A percentile compares a stretch with the other conserved stretches of the same genome.
These are phyloP conservation scores for Gopherus flavomarginatus DNA, from an alignment of 2,113 vertebrate genomes.

Conservation along the genomic window DNA sequence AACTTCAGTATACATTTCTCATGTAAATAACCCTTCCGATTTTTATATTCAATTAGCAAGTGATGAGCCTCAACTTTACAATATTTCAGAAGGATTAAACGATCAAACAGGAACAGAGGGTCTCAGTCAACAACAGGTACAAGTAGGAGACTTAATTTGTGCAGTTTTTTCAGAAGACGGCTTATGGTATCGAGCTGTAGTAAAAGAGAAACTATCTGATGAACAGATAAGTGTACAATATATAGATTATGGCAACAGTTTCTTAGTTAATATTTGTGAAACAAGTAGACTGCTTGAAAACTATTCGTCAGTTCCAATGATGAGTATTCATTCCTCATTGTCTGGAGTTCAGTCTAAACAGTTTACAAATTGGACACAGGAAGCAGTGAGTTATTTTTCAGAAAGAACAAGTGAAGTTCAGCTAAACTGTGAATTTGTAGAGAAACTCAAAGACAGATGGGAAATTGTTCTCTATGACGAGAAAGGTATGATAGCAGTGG, in stretches of 20 bases:
- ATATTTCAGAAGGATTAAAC: slow-evolving; percentile 86
- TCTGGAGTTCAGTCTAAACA: slow-evolving; percentile 47
- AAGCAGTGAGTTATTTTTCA: slow-evolving; percentile 76
- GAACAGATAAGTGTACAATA: slow-evolving; percentile 82
- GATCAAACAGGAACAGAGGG: slow-evolving; percentile 12
- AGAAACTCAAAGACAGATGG: slow-evolving; percentile 82
- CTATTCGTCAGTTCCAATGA: slow-evolving; percentile 73
- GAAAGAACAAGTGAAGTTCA: slow-evolving; percentile 74
- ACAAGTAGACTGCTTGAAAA: slow-evolving; percentile 71
- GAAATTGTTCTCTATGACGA: slow-evolving; percentile 84
- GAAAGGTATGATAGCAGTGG: slow-evolving; percentile 74
- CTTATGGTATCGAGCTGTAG: slow-evolving; percentile 88
- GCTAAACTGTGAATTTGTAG: slow-evolving; percentile 85
- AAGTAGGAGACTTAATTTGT: slow-evolving; percentile 84
- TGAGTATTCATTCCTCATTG: slow-evolving; percentile 87
- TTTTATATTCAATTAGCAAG: slow-evolving; percentile 89
- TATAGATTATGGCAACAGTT: slow-evolving; percentile 93
- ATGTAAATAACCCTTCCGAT: slow-evolving; percentile 83
- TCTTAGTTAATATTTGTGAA: slow-evolving; percentile 75
- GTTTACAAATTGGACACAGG: slow-evolving; percentile 41
- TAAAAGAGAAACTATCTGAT: slow-evolving; percentile 73
- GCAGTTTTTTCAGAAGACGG: slow-evolving; percentile 87
- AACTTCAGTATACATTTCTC: slow-evolving; percentile 85
- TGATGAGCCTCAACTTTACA: slow-evolving; percentile 82
- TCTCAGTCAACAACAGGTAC: slow-evolving; percentile 63